Base-by-base conservation (phyloP, 2,797 vertebrate genomes). In the Anolis apletophallus region DNA sequence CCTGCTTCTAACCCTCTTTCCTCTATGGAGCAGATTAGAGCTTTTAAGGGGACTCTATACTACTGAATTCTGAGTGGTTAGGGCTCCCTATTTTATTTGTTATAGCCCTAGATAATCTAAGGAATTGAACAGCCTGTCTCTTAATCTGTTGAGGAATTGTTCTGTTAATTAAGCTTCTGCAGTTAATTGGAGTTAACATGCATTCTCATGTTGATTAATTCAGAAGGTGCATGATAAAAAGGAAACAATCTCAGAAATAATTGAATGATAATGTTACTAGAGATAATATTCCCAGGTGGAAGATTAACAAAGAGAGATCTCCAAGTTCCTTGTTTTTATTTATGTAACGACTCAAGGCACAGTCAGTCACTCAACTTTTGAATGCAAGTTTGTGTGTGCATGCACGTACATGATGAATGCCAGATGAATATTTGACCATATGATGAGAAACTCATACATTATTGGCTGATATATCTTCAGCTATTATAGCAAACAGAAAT, bases 401-500 rank as follows among this genome's bases (percentile, higher is more conserved):
- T 61, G 59, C 9, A 23, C 26, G 61, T 64, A 26, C 12, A 3
- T 12, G 10, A 12, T 64, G 23, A 36, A 84, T 88, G 52, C 23
- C 64, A 90, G 84, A 79, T 92, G 88, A 91, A 78, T 86, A 89
- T 89, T 88, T 93, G 89, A 83, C 86, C 84, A 86, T 57, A 6
- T 84, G 0, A 29, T 0, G 46, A 92, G 92, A 85, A 83, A 88
- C 83, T 84, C 80, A 88, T n/a, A 40, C 72, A 92, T 86, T 81
- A 54, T 88, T 89, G 5, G 55, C 19, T 93, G 90, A 81, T 88
- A 83, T 85, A 78, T 90, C 85, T 91, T 90, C 92, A 88, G 91
- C 86, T 73, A 91, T 91, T 87, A 93, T 88, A 92, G 89, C 89
- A 93, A 87, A 86, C 82, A 75, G 88, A 88, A 91, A 92, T 95